These are phyloP conservation scores for Isotomurus palustris DNA, from an alignment of 2,888 invertebrate genomes.

Conservation along the genomic window DNA sequence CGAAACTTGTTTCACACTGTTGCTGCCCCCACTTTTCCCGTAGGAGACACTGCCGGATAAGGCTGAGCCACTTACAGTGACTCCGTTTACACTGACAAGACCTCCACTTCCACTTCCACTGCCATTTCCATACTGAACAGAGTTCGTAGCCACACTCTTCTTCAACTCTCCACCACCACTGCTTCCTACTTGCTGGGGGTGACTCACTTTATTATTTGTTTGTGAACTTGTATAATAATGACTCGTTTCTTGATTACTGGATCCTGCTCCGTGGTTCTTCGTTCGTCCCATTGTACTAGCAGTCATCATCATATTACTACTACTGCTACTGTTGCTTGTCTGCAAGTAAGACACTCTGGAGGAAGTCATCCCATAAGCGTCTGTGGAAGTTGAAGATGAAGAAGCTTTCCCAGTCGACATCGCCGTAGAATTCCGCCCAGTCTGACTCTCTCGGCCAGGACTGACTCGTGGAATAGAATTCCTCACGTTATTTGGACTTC, in stretches of 20 bases:
- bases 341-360: background rate
- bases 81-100: slow-evolving; percentile 6
- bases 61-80: no score
- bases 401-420: no score
- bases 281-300: background rate
- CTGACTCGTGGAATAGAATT: no score
- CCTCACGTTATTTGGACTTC: no score
- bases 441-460: no score
- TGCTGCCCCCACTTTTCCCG: background rate
- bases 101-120: slow-evolving; percentile 13
- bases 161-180: background rate
- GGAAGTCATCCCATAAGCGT: background rate
- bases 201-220: background rate
- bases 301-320: background rate
- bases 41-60: background rate
- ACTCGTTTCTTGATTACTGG: background rate
- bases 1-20: no score
- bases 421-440: background rate
- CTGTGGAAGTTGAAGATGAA: background rate
- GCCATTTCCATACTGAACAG: background rate
- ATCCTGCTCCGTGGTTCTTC: background rate
- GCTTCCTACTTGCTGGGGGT: background rate
- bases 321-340: background rate
- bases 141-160: background rate
- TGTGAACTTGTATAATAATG: background rate